These are phyloP conservation scores for Hormaphis cornu DNA, from an alignment of 1,140 invertebrate species.

Conservation along the genomic window DNA sequence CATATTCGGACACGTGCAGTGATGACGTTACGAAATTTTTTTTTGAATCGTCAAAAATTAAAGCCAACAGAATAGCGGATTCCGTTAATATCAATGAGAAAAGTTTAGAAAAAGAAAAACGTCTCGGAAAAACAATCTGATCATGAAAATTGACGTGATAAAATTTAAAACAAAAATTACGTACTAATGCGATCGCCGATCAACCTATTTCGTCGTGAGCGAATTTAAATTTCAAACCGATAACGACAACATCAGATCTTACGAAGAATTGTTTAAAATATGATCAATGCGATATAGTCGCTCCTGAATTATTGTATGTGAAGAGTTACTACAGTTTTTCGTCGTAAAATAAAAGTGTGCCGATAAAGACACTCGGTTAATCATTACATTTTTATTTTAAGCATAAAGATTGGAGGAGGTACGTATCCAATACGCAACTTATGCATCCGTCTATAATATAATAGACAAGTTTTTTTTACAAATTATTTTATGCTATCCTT, in stretches of 20 bases:
- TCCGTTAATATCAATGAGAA: background rate
- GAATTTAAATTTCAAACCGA: background rate
- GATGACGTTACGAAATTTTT: background rate
- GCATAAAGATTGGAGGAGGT: too few relatives aligned
- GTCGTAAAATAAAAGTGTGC: background rate
- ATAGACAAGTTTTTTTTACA: too few relatives aligned
- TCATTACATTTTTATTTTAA: too few relatives aligned
- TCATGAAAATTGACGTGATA: background rate
- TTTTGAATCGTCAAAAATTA: slow-evolving; percentile 1
- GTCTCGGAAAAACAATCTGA: background rate
- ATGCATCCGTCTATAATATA: too few relatives aligned
- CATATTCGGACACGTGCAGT: background rate
- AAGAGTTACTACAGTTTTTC: background rate
- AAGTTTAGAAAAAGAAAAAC: background rate
- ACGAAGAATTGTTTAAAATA: background rate
- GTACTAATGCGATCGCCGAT: background rate
- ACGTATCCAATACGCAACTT: too few relatives aligned
- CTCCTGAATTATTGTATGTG: background rate
- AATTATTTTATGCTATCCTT: too few relatives aligned
- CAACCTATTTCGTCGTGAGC: background rate
- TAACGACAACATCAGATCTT: background rate
- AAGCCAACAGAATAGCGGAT: background rate
- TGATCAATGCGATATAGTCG: background rate
- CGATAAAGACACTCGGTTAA: background rate
- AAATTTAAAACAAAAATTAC: background rate